These are phyloP conservation scores for Lordiphosa fenestrarum DNA, from an alignment of 2,888 invertebrate species.

Conservation along the genomic window DNA sequence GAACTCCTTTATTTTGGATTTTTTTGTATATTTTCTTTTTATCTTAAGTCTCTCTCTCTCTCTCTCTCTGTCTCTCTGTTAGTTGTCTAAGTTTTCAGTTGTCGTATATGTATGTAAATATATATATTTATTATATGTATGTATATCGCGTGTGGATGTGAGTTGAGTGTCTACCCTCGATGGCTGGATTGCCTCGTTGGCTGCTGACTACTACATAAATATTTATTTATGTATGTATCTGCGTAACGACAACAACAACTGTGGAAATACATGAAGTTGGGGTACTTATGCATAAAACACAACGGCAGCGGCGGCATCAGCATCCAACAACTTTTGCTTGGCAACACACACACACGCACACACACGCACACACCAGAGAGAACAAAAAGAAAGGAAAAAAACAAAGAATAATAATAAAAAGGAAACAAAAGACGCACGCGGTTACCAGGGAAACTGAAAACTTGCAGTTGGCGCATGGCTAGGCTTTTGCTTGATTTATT, in stretches of 20 bases:
- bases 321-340: slow-evolving; percentile 38
- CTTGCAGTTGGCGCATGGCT: slow-evolving; percentile 26
- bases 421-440: slow-evolving; percentile 33
- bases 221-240: slow-evolving; percentile 31
- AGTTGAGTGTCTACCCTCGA: slow-evolving; percentile 18
- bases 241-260: slow-evolving; percentile 32
- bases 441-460: slow-evolving; percentile 43
- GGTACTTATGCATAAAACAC: slow-evolving; percentile 41
- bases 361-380: slow-evolving; percentile 28
- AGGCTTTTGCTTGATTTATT: slow-evolving; percentile 1
- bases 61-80: not conserved
- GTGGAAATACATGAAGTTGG: slow-evolving; percentile 12
- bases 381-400: slow-evolving; percentile 13
- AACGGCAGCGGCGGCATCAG: slow-evolving; percentile 8
- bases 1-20: slow-evolving; percentile 37
- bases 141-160: slow-evolving; percentile 4
- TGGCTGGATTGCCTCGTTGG: slow-evolving; percentile 15
- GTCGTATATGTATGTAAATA: too few relatives aligned
- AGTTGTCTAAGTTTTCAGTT: slow-evolving; percentile 10
- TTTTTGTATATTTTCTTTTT: slow-evolving; percentile 20
- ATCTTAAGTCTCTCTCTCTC: not conserved
- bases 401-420: slow-evolving; percentile 24
- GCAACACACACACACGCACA: slow-evolving; percentile 33
- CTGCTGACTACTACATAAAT: slow-evolving; percentile 22
- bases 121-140: too few relatives aligned